Evolutionary conservation across 1,140 invertebrate genomes (phyloP).

Genomic region (Saccostrea cuccullata): DNA sequence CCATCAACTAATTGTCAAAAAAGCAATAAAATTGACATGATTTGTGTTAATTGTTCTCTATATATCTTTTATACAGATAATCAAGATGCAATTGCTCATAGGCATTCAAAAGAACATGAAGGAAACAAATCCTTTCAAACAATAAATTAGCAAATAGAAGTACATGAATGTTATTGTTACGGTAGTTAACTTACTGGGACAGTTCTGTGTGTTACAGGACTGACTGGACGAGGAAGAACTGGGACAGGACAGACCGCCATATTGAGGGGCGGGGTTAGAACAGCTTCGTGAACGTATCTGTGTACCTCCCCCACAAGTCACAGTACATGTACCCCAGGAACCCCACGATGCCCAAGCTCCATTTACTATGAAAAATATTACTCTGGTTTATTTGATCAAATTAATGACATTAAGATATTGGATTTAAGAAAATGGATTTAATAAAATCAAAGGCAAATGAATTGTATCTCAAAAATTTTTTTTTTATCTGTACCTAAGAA

Average conservation of each 20-base stretch:
- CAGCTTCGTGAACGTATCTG: constrained; percentile 57
- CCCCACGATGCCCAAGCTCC: constrained; percentile 67
- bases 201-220: neutral
- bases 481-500: neutral
- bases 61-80: neutral
- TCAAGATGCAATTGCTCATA: neutral
- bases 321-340: constrained; percentile 61
- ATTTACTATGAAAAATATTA: constrained; percentile 42
- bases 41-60: neutral
- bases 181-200: neutral
- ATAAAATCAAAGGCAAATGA: neutral
- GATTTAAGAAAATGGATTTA: neutral
- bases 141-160: too few species aligned
- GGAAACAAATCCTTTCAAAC: too few species aligned
- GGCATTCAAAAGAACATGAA: neutral
- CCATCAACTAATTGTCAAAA: constrained; percentile 54
- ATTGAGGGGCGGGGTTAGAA: constrained; percentile 57
- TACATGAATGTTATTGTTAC: neutral
- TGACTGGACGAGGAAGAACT: constrained; percentile 43
- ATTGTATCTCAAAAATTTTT: neutral
- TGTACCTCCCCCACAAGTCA: constrained; percentile 61
- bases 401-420: neutral
- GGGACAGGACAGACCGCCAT: constrained; percentile 60
- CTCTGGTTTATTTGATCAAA: neutral
- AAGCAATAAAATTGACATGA: neutral